These are phyloP conservation scores for Fragum whitleyi DNA, from an alignment of 2,888 invertebrate genomes.

Conservation along the genomic window DNA sequence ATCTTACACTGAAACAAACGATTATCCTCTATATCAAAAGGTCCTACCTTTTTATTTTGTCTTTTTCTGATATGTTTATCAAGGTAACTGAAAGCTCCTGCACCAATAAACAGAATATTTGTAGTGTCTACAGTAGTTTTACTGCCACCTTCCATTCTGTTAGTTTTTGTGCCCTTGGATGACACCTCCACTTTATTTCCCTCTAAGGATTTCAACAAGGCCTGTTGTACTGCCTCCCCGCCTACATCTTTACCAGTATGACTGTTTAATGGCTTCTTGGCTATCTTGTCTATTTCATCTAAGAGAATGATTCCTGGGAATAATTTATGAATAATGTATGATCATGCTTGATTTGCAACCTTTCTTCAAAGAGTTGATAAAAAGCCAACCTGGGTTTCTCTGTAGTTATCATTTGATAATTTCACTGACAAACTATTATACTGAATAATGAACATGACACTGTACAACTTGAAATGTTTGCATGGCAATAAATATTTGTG, in stretches of 20 bases:
- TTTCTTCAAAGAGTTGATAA: too few species aligned
- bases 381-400: too few species aligned
- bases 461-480: too few species aligned
- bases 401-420: too few species aligned
- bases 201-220: slow-evolving; percentile 93
- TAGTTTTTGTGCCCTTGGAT: slow-evolving; percentile 82
- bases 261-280: slow-evolving; percentile 94
- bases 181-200: slow-evolving; percentile 99
- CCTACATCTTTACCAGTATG: slow-evolving; percentile 98
- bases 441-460: too few species aligned
- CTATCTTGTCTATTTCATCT: slow-evolving; percentile 99
- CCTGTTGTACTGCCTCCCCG: slow-evolving; percentile 99
- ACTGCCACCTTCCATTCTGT: slow-evolving; percentile 86
- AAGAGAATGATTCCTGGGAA: slow-evolving; percentile 95
- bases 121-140: slow-evolving; percentile 95
- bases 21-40: too few species aligned
- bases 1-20: too few species aligned
- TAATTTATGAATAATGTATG: not conserved
- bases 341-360: too few species aligned
- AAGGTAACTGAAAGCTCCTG: slow-evolving; percentile 98
- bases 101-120: slow-evolving; percentile 99
- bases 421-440: too few species aligned
- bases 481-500: too few species aligned
- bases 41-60: slow-evolving; percentile 84
- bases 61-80: slow-evolving; percentile 94